Evolutionary conservation across 2,888 invertebrate genomes (phyloP), one percentile per base, ranked within the genome.

Genomic region (Chromoteleia sp.): DNA sequence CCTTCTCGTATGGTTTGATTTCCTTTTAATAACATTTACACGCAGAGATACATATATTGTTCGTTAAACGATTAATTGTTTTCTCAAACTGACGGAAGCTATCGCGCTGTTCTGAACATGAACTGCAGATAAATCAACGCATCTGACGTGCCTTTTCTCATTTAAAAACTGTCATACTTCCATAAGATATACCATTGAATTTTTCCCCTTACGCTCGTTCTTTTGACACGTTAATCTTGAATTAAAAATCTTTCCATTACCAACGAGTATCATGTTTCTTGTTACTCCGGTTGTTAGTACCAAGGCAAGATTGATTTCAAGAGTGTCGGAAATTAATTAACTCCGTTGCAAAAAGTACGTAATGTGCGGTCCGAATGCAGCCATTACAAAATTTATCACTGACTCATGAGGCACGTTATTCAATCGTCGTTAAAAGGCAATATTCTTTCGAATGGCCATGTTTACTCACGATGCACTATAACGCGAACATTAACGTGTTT

Each of bases 381-480:
- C n/a, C 61, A 54, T 73, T 73, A 52, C 29, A 0, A 30, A 41
- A 61, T 73, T 73, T 59, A 73, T 73, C 48, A 21, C 71, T 39
- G 41, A 17, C 73, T 73, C 61, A 73, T 19, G 39, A 61, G 43
- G 14, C 61, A 21, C 43, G 17, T 73, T 73, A 73, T 61, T 61
- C 61, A 52, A 52, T 54, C 15, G 61, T 43, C 61, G 61, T 56
- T 70, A 70, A 56, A 58, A 45, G 21, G 30, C 33, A 33, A 30
- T 61, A 71, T 73, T 73, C 73, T 61, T 73, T 73, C 43, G 33
- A 71, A 71, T 54, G 52, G 33, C 61, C 61, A 30, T 73, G 52
- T 70, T 70, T 56, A 70, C 68, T 45, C 68, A 19, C 3, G 30
- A 50, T 58, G 25, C 33, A 61, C 50, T 25, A 43, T 61, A 61